Percentiles rank a stretch among this genome's conserved stretches.
These are phyloP conservation scores for Sinhomidia bicolor DNA, from an alignment of 2,888 invertebrate species.

Conservation along the genomic window DNA sequence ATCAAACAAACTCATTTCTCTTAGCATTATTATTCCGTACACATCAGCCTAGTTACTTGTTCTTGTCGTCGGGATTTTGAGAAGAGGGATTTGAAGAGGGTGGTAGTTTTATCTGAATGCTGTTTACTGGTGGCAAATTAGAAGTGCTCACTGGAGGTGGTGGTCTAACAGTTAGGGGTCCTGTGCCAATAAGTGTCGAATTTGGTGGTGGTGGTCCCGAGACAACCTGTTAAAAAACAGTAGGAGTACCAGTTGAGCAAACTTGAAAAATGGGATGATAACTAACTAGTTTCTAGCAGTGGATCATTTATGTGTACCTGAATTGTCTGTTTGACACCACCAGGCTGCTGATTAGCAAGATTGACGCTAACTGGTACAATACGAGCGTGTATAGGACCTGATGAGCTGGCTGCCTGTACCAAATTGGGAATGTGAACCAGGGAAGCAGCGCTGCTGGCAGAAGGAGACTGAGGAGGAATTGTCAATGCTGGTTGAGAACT, in stretches of 20 bases:
- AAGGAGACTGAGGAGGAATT: constrained; percentile 25
- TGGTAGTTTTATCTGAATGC: constrained; percentile 49
- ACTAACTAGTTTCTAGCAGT: not conserved
- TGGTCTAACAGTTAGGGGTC: constrained; percentile 32
- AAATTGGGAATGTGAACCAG: constrained; percentile 58
- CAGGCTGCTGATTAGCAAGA: constrained; percentile 33
- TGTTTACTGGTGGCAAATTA: constrained; percentile 28
- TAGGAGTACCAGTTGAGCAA: not conserved
- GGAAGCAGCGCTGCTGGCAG: constrained; percentile 52
- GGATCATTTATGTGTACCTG: constrained; percentile 46
- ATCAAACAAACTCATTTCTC: not conserved
- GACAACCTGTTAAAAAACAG: constrained; percentile 53
- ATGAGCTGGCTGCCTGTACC: constrained; percentile 44
- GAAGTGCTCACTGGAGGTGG: constrained; percentile 4
- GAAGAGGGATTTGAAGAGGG: not conserved
- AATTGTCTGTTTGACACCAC: constrained; percentile 58
- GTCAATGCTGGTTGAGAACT: constrained; percentile 41
- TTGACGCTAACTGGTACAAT: constrained; percentile 71
- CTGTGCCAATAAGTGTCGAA: constrained; percentile 26
- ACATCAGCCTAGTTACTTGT: not conserved
- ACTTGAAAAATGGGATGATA: not conserved
- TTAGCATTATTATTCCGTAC: too few species aligned
- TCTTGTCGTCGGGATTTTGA: constrained; percentile 24
- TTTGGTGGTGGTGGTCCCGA: constrained; percentile 57
- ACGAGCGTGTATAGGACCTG: constrained; percentile 61